Conservation (phyloP, 2,113 vertebrate genomes). For the Percopsis transmontana region DNA sequence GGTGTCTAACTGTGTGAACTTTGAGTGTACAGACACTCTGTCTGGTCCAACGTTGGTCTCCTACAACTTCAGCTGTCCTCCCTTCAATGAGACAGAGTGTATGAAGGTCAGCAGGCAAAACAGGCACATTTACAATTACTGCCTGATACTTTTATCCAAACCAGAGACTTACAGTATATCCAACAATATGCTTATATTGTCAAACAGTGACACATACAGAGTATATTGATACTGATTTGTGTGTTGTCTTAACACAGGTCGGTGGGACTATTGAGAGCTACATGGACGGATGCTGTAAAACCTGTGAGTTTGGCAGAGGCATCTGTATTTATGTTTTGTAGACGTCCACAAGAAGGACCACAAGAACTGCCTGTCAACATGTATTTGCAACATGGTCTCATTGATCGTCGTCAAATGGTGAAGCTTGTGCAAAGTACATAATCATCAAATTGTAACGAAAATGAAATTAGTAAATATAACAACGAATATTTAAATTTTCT, state of each 20-base stretch:
- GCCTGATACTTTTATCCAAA: neutral
- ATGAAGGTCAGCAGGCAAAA: slow-evolving; percentile 84
- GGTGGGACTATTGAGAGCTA: slow-evolving; percentile 91
- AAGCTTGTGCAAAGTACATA: too few relatives aligned
- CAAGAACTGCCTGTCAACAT: slow-evolving; percentile 34
- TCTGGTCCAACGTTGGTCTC: slow-evolving; percentile 87
- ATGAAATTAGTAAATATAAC: too few relatives aligned
- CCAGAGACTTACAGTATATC: neutral
- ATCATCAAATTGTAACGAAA: too few relatives aligned
- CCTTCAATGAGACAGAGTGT: slow-evolving; percentile 94
- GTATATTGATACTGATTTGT: neutral
- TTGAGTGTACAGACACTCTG: slow-evolving; percentile 85
- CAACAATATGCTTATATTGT: neutral
- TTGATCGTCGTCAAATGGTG: too few relatives aligned
- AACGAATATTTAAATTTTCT: too few relatives aligned
- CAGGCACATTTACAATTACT: slow-evolving; percentile 7
- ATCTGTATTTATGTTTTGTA: too few relatives aligned
- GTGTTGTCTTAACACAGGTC: slow-evolving; percentile 75
- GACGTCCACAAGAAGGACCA: neutral
- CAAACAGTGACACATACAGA: neutral
- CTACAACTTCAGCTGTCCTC: slow-evolving; percentile 92
- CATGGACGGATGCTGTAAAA: slow-evolving; percentile 96
- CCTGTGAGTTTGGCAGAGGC: slow-evolving; percentile 84
- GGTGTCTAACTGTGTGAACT: slow-evolving; percentile 88
- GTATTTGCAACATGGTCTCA: slow-evolving; percentile 54